phyloP scores from a whole-genome alignment of 1,140 invertebrate genomes.

The Procambarus virginalis region DNA sequence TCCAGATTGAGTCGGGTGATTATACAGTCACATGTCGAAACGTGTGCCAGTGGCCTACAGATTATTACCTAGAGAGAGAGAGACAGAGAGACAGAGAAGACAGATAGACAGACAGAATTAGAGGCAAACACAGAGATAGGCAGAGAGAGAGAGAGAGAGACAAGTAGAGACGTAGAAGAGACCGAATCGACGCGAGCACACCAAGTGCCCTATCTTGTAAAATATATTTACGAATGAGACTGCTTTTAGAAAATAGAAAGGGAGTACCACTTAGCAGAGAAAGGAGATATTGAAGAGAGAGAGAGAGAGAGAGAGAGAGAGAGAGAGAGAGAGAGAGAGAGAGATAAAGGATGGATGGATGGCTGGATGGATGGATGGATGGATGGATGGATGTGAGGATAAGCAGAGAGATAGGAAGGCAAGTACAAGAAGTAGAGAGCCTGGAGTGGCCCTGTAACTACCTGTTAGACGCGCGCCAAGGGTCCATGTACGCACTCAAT shows the following conservation, averaged over 20 bases:
- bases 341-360: too few species aligned
- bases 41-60: too few species aligned
- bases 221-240: neutral
- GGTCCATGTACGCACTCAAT: neutral
- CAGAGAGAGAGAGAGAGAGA: neutral
- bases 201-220: neutral
- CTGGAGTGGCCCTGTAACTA: neutral
- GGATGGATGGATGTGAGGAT: too few species aligned
- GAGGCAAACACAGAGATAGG: neutral
- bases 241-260: too few species aligned
- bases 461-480: neutral
- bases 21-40: too few species aligned
- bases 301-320: too few species aligned
- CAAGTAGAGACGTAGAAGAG: neutral
- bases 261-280: too few species aligned
- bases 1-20: too few species aligned
- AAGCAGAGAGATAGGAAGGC: neutral
- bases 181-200: too few species aligned
- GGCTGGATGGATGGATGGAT: too few species aligned
- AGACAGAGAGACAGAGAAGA: neutral
- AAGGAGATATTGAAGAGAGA: too few species aligned
- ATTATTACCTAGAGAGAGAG: neutral
- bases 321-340: too few species aligned
- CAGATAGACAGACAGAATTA: neutral
- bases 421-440: neutral